A percentile compares a stretch with the other conserved stretches of the same genome.
Conservation (phyloP, 23 tunicate genomes). For the Aplidium turbinatum region DNA sequence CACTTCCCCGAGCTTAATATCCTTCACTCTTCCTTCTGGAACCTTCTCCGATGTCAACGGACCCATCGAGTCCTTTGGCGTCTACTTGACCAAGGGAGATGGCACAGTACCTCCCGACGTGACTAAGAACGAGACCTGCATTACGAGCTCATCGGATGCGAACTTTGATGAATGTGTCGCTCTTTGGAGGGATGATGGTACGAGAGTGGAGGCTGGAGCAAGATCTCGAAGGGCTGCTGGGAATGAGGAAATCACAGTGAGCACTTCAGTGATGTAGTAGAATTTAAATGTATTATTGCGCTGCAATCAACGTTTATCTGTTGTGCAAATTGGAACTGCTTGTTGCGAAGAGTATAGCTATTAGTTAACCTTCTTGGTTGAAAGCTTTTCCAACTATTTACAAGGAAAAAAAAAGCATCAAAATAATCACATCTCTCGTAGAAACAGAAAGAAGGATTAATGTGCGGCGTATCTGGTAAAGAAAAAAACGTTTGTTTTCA, state of each 20-base stretch:
- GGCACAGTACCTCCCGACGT: constrained; percentile 13
- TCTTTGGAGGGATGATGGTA: constrained; percentile 25
- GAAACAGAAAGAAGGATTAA: too few relatives aligned
- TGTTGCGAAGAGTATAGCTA: too few relatives aligned
- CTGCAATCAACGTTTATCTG: too few relatives aligned
- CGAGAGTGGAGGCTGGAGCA: too few relatives aligned
- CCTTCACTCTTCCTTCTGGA: constrained; percentile 28
- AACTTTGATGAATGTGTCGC: constrained; percentile 44
- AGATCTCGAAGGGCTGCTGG: constrained; percentile 28
- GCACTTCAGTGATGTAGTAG: neutral
- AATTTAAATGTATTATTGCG: too few relatives aligned
- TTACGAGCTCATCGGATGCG: neutral
- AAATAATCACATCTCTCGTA: too few relatives aligned
- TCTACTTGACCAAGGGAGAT: constrained; percentile 6
- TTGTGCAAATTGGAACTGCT: too few relatives aligned
- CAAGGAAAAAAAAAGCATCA: too few relatives aligned
- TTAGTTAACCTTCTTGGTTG: too few relatives aligned
- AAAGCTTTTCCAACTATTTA: too few relatives aligned
- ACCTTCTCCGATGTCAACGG: constrained; percentile 52
- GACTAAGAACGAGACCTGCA: constrained; percentile 31
- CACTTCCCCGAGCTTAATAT: constrained; percentile 1
- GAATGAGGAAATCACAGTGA: constrained; percentile 37
- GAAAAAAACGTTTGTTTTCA: too few relatives aligned
- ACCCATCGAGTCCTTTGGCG: constrained; percentile 39
- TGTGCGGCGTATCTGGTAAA: too few relatives aligned